These are phyloP conservation scores for Xanthostigma xanthostigma DNA, from an alignment of 2,888 invertebrate genomes.

Conservation along the genomic window DNA sequence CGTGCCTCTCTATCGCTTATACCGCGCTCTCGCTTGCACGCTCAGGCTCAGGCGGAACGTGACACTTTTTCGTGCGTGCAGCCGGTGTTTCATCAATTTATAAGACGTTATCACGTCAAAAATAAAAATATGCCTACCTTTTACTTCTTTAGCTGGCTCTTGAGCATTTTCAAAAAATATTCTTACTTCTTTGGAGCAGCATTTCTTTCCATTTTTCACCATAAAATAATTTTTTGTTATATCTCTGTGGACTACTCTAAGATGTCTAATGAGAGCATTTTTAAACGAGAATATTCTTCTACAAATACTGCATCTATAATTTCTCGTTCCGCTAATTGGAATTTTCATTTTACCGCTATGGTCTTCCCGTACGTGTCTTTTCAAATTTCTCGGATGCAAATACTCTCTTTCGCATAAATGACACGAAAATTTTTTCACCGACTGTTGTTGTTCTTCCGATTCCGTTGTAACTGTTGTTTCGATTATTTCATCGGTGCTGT, in stretches of 20 bases:
- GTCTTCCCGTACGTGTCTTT: background rate
- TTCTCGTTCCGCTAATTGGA: background rate
- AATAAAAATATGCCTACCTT: background rate
- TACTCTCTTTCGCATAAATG: background rate
- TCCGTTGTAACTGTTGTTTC: conserved; percentile 4
- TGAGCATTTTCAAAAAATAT: conserved; percentile 2
- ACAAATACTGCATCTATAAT: conserved; percentile 3
- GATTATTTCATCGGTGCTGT: conserved; percentile 1
- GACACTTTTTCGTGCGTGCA: too few species aligned
- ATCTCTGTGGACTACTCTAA: conserved; percentile 1
- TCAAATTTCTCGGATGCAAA: conserved; percentile 1
- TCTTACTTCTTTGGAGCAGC: background rate
- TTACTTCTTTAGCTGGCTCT: background rate
- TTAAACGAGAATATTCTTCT: background rate
- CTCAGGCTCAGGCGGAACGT: too few species aligned
- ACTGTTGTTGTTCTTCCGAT: too few species aligned
- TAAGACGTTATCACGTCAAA: too few species aligned
- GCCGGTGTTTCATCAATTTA: too few species aligned
- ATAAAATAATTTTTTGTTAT: conserved; percentile 2
- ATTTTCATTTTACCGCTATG: background rate
- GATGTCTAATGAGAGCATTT: conserved; percentile 4
- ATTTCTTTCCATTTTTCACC: background rate
- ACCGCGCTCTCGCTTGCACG: too few species aligned
- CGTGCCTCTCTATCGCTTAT: too few species aligned
- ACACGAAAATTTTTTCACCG: background rate